Evolutionary conservation across 2,888 invertebrate species (phyloP).

Genomic region (Dicyrtomina minuta): DNA sequence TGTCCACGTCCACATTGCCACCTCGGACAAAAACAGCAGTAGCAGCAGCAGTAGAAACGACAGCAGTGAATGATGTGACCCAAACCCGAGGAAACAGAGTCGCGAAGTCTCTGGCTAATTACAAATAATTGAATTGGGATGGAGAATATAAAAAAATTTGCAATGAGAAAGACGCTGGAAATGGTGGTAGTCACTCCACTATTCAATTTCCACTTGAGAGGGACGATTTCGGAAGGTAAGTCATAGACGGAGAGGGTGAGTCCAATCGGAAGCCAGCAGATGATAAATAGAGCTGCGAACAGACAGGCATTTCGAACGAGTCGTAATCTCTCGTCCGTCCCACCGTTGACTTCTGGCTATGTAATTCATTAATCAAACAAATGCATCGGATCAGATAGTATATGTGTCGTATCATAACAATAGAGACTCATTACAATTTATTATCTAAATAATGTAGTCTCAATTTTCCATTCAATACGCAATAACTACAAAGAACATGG

Average conservation of each 20-base stretch:
- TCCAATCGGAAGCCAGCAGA: conserved; percentile 46
- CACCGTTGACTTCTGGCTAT: conserved; percentile 1
- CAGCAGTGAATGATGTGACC: too few relatives aligned
- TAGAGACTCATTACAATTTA: too few relatives aligned
- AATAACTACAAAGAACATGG: too few relatives aligned
- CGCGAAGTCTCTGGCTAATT: conserved; percentile 11
- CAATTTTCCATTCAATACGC: too few relatives aligned
- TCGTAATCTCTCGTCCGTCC: conserved; percentile 28
- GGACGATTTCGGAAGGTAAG: conserved; percentile 40
- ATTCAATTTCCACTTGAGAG: conserved; percentile 24
- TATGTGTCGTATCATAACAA: too few relatives aligned
- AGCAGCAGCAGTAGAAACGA: too few relatives aligned
- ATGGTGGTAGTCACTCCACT: background rate
- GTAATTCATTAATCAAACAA: too few relatives aligned
- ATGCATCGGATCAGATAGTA: too few relatives aligned
- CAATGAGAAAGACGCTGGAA: background rate
- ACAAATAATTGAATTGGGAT: conserved; percentile 9
- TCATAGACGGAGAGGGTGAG: conserved; percentile 42
- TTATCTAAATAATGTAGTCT: too few relatives aligned
- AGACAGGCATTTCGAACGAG: conserved; percentile 45
- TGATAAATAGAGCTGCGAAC: conserved; percentile 41
- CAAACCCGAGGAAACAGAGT: too few relatives aligned
- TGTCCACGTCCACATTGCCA: too few relatives aligned
- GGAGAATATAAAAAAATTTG: conserved; percentile 13
- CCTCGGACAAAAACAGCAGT: too few relatives aligned